A percentile compares a stretch with the other conserved stretches of the same genome.
Evolutionary conservation across 2,797 vertebrate genomes (phyloP).

Genomic region (Platyrinchus mystaceus): DNA sequence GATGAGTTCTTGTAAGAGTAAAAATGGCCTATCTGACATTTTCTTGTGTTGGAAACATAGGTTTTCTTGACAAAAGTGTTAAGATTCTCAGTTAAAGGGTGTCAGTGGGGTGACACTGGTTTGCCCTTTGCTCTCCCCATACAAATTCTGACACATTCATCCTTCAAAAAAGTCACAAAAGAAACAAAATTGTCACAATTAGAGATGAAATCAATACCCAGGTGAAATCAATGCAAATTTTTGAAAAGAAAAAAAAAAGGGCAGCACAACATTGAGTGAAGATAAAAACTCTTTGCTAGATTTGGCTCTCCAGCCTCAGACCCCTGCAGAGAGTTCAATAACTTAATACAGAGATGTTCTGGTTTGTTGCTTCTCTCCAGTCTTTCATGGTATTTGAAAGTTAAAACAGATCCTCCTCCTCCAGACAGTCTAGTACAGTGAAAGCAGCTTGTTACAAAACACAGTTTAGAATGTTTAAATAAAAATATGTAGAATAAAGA

Average conservation of each 20-base stretch:
- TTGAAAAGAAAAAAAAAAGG: neutral
- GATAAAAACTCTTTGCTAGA: neutral
- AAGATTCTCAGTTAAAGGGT: neutral
- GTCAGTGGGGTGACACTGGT: neutral
- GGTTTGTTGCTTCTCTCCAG: slow-evolving; percentile 25
- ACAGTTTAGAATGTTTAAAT: slow-evolving; percentile 14
- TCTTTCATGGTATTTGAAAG: slow-evolving; percentile 41
- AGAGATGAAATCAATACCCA: neutral
- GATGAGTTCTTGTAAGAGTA: neutral
- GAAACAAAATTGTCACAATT: neutral
- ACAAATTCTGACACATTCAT: neutral
- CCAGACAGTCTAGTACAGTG: slow-evolving; percentile 9
- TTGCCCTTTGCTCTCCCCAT: neutral
- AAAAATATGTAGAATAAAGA: slow-evolving; percentile 50
- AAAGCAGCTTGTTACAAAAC: slow-evolving; percentile 42
- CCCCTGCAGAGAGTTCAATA: neutral
- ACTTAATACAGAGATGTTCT: slow-evolving; percentile 14
- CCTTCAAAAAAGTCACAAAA: neutral
- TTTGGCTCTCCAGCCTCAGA: neutral
- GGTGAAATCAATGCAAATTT: neutral
- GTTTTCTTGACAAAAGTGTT: neutral
- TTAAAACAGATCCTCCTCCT: slow-evolving; percentile 45
- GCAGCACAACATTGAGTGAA: neutral
- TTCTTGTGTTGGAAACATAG: neutral
- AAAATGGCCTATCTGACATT: neutral